Conservation (phyloP, 1,140 invertebrate species). For the Gryllus bimaculatus region DNA sequence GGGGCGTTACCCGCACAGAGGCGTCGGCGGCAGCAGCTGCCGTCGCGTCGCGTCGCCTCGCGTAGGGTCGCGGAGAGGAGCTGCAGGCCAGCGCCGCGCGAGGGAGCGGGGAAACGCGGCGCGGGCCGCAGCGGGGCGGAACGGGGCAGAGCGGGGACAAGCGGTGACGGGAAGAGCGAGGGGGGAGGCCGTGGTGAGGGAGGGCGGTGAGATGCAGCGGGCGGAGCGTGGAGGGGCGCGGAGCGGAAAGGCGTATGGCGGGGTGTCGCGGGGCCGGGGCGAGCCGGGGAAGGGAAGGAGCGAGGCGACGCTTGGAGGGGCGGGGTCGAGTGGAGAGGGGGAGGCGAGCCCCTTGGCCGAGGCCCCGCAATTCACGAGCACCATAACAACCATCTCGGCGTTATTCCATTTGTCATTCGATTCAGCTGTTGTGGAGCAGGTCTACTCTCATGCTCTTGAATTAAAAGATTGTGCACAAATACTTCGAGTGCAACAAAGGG, state of each 20-base stretch:
- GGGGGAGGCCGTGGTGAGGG: background rate
- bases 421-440: too few relatives aligned
- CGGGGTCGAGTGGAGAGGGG: too few relatives aligned
- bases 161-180: background rate
- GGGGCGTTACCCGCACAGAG: background rate
- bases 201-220: background rate
- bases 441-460: too few relatives aligned
- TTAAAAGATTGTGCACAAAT: too few relatives aligned
- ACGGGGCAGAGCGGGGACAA: background rate
- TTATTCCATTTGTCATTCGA: too few relatives aligned
- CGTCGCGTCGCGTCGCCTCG: too few relatives aligned
- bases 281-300: background rate
- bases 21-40: background rate
- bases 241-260: background rate
- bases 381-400: too few relatives aligned
- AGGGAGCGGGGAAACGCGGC: background rate
- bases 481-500: too few relatives aligned
- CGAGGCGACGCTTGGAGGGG: too few relatives aligned
- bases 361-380: too few relatives aligned
- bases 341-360: too few relatives aligned
- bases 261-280: background rate
- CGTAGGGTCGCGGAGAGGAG: background rate
- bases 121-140: background rate
- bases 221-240: background rate
- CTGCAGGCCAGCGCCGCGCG: background rate